These are phyloP conservation scores for Notarius quadriscutis DNA, from an alignment of 2,113 vertebrate species.

Conservation along the genomic window DNA sequence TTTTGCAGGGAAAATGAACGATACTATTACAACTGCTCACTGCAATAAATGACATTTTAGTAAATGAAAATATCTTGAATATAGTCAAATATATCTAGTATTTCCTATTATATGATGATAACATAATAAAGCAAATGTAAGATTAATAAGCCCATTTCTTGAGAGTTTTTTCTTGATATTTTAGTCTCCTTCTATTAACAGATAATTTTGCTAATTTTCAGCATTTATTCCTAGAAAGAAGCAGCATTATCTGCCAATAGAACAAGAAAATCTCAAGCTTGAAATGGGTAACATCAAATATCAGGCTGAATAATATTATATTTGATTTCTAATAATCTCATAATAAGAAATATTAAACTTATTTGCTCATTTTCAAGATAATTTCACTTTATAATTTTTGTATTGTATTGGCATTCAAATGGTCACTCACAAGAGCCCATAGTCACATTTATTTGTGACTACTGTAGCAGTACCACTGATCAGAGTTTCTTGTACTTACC, in stretches of 20 bases:
- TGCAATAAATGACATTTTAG: background rate
- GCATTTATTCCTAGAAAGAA: background rate
- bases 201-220: background rate
- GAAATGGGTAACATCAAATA: background rate
- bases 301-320: background rate
- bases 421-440: background rate
- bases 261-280: background rate
- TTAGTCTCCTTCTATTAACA: background rate
- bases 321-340: background rate
- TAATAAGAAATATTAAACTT: background rate
- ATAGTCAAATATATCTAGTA: background rate
- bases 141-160: background rate
- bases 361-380: background rate
- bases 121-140: background rate
- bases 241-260: background rate
- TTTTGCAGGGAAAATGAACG: background rate
- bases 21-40: background rate
- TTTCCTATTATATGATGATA: background rate
- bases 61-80: background rate
- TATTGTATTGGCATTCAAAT: background rate
- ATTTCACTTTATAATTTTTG: background rate
- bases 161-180: background rate
- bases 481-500: slow-evolving; percentile 58
- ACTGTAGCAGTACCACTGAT: background rate
- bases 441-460: no score